Conservation (phyloP, 2,797 vertebrate genomes). For the Hydrolagus colliei region DNA sequence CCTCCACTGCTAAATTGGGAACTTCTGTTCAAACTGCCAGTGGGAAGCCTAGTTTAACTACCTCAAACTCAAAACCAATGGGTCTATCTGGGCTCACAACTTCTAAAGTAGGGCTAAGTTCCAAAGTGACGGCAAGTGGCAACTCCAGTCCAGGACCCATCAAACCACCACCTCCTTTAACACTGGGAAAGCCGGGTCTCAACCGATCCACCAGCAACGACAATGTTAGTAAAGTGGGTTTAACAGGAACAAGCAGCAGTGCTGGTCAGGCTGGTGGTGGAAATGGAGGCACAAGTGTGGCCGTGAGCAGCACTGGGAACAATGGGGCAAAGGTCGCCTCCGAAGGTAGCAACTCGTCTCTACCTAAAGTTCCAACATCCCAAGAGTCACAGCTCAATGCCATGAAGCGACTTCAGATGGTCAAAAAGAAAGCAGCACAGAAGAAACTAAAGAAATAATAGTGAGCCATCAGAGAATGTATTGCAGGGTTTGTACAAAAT, state of each 20-base stretch:
- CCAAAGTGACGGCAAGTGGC: conserved; percentile 63
- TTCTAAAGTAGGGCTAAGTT: conserved; percentile 67
- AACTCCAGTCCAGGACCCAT: conserved; percentile 58
- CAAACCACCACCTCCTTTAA: conserved; percentile 80
- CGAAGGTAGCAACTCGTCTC: conserved; percentile 48
- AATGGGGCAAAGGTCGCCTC: conserved; percentile 57
- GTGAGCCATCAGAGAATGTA: not conserved
- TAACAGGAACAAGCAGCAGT: conserved; percentile 56
- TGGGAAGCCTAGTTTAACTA: conserved; percentile 64
- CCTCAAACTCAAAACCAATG: conserved; percentile 73
- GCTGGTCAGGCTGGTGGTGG: conserved; percentile 41
- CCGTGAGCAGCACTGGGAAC: conserved; percentile 47
- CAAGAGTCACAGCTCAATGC: conserved; percentile 93
- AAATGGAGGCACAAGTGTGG: conserved; percentile 53
- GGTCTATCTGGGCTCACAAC: conserved; percentile 73
- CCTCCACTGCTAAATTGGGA: conserved; percentile 71
- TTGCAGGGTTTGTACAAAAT: no score
- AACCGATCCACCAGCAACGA: conserved; percentile 81
- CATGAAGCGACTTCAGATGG: conserved; percentile 89
- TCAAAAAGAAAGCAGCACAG: conserved; percentile 96
- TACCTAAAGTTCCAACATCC: conserved; percentile 79
- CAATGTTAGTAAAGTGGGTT: conserved; percentile 72
- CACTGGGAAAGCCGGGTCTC: conserved; percentile 79
- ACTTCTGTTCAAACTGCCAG: conserved; percentile 59
- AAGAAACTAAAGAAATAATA: conserved; percentile 88